A percentile compares a stretch with the other conserved stretches of the same genome.
phyloP scores from a whole-genome alignment of 1,140 invertebrate species.

The Sarcophaga bullata region DNA sequence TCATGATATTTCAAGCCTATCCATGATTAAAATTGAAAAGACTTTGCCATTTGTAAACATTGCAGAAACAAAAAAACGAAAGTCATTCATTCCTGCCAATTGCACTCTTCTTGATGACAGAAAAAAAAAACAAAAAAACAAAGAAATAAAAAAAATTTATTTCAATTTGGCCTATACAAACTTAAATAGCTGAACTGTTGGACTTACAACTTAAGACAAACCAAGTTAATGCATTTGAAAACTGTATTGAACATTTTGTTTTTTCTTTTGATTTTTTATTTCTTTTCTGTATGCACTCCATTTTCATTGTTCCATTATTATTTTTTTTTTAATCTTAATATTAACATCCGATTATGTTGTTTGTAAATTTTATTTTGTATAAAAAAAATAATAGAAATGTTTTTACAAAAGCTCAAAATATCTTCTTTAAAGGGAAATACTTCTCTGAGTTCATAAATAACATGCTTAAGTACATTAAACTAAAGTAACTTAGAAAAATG shows the following conservation, averaged over 20 bases:
- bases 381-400: not conserved
- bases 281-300: not conserved
- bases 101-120: not conserved
- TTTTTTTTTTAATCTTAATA: not conserved
- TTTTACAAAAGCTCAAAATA: not conserved
- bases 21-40: constrained; percentile 21
- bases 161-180: not conserved
- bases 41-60: constrained; percentile 34
- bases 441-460: too few relatives aligned
- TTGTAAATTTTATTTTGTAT: not conserved
- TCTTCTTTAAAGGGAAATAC: not conserved
- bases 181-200: not conserved
- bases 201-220: too few relatives aligned
- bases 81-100: not conserved
- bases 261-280: not conserved
- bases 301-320: constrained; percentile 6
- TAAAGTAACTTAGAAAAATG: too few relatives aligned
- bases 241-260: not conserved
- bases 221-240: not conserved
- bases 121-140: not conserved
- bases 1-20: not conserved
- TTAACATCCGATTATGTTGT: not conserved
- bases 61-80: not conserved
- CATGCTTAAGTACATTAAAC: too few relatives aligned
- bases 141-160: not conserved